Conservation (phyloP, 2,797 vertebrate genomes). For the Rhinatrema bivittatum region DNA sequence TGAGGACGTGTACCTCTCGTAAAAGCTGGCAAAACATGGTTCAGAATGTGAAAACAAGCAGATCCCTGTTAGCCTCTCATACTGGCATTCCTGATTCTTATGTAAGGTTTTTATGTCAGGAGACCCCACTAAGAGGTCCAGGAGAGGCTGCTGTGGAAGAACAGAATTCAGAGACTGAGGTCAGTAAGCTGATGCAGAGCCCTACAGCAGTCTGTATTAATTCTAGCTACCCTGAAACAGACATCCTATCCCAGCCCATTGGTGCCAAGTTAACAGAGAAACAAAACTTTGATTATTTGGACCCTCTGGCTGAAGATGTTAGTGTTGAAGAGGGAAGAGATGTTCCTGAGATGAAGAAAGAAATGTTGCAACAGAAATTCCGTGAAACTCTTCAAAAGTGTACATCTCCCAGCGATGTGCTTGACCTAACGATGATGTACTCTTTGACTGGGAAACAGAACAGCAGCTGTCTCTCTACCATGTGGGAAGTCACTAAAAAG, state of each 20-base stretch:
- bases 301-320: background rate
- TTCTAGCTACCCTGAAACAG: no score
- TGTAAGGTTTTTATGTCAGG: slow-evolving; percentile 25
- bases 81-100: background rate
- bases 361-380: background rate
- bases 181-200: background rate
- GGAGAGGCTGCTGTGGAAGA: background rate
- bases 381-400: slow-evolving; percentile 45
- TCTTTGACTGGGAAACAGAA: slow-evolving; percentile 26
- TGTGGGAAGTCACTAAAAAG: slow-evolving; percentile 66
- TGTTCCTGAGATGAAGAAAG: background rate
- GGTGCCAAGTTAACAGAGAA: background rate
- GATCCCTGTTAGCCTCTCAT: slow-evolving; percentile 5
- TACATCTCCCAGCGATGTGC: slow-evolving; percentile 64
- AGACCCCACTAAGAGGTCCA: slow-evolving; percentile 14
- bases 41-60: slow-evolving; percentile 11
- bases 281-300: background rate
- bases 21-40: slow-evolving; percentile 7
- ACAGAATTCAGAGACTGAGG: background rate
- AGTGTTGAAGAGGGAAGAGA: background rate
- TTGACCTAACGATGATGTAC: slow-evolving; percentile 53
- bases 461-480: slow-evolving; percentile 51
- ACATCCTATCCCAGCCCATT: background rate
- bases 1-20: slow-evolving; percentile 7
- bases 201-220: background rate